Percentiles rank a stretch among this genome's conserved stretches.
These are phyloP conservation scores for Caenorhabditis briggsae DNA, from an alignment of 1,140 invertebrate species.

Conservation along the genomic window DNA sequence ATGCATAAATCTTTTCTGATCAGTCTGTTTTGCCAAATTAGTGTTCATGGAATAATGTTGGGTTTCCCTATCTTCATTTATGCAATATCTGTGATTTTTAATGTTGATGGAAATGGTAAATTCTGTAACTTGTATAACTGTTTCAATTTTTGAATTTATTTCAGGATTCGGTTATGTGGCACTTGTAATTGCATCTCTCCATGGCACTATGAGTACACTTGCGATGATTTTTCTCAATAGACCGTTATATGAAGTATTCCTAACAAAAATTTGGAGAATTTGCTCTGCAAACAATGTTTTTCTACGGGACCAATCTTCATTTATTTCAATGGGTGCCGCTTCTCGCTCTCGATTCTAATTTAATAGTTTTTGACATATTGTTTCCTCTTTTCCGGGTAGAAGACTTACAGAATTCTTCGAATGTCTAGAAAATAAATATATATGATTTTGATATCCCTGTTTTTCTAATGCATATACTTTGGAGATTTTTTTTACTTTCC, in stretches of 20 bases:
- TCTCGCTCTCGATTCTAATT: background rate
- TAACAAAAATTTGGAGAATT: background rate
- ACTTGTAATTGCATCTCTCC: conserved; percentile 1
- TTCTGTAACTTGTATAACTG: background rate
- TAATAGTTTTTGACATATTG: too few species aligned
- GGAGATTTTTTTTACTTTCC: background rate
- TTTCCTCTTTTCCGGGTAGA: too few species aligned
- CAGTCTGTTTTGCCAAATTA: conserved; percentile 2
- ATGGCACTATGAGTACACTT: conserved; percentile 7
- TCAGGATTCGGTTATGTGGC: background rate
- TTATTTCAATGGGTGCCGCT: background rate
- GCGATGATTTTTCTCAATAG: conserved; percentile 13
- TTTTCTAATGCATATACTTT: background rate
- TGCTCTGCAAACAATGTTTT: background rate
- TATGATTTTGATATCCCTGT: too few species aligned
- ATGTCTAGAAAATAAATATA: too few species aligned
- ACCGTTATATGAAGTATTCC: background rate
- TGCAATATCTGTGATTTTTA: background rate
- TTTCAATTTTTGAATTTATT: background rate
- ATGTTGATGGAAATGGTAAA: background rate
- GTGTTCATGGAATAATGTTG: conserved; percentile 4
- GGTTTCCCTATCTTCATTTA: background rate
- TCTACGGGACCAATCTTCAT: conserved; percentile 9
- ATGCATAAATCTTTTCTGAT: conserved; percentile 11
- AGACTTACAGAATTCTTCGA: too few species aligned